Percentiles rank a stretch among this genome's conserved stretches.
Conservation (phyloP, 2,888 invertebrate species). For the Diarsia mendica region DNA sequence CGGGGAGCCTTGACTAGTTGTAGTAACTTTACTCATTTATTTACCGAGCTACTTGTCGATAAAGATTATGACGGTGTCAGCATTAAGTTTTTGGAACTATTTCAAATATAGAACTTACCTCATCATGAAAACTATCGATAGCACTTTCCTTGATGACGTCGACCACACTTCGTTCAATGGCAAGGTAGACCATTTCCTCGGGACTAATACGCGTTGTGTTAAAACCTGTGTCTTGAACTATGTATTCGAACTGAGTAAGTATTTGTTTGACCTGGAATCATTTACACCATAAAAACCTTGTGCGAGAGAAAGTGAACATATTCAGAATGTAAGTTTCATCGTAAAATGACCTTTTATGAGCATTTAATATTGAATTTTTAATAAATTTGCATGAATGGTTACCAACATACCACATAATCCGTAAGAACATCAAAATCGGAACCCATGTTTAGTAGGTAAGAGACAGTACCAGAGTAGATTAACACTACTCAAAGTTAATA, state of each 20-base stretch:
- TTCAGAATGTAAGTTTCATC: neutral
- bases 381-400: no score
- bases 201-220: slow-evolving; percentile 69
- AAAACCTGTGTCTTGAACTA: slow-evolving; percentile 71
- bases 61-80: neutral
- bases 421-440: no score
- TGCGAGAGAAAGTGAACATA: neutral
- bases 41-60: neutral
- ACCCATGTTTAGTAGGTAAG: no score
- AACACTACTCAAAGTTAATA: no score
- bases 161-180: slow-evolving; percentile 78
- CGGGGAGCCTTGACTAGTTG: no score
- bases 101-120: slow-evolving; percentile 69
- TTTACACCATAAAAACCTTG: neutral
- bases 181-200: slow-evolving; percentile 81
- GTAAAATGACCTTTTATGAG: neutral
- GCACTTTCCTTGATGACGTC: slow-evolving; percentile 80
- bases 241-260: slow-evolving; percentile 82
- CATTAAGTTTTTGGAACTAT: neutral
- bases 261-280: slow-evolving; percentile 82
- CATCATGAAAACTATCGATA: slow-evolving; percentile 77
- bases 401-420: no score
- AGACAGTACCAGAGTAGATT: no score
- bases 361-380: no score
- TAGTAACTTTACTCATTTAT: neutral